phyloP scores from a whole-genome alignment of 2,888 invertebrate genomes.

The Troilus luridus region DNA sequence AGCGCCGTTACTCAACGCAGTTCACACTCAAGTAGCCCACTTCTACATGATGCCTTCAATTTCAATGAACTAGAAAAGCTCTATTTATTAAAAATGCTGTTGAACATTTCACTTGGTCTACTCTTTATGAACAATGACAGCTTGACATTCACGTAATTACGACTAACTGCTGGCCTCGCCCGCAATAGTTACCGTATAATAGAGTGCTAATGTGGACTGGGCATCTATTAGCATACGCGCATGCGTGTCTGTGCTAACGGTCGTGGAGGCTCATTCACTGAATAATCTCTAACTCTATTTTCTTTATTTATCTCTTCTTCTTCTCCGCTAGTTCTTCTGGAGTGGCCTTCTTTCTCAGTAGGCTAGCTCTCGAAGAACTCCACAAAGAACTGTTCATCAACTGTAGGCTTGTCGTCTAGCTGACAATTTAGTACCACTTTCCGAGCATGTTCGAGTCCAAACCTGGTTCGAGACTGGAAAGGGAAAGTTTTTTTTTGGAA shows the following conservation, averaged over 20 bases:
- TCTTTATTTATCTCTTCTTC: slow-evolving; percentile 26
- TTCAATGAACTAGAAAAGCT: too few species aligned
- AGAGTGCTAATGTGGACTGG: neutral
- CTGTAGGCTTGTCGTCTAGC: too few species aligned
- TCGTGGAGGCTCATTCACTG: neutral
- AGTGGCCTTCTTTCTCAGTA: neutral
- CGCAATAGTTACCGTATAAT: neutral
- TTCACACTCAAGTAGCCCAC: too few species aligned
- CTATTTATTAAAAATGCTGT: too few species aligned
- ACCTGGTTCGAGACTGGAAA: too few species aligned
- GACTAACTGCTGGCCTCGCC: neutral
- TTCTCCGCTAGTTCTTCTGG: slow-evolving; percentile 16
- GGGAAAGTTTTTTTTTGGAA: too few species aligned
- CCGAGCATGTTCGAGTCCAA: too few species aligned
- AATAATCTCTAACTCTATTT: slow-evolving; percentile 21
- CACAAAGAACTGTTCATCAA: too few species aligned
- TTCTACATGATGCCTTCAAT: too few species aligned
- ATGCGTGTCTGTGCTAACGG: slow-evolving; percentile 21
- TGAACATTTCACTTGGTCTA: neutral
- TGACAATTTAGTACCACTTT: too few species aligned
- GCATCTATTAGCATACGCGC: slow-evolving; percentile 24
- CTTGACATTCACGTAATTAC: neutral
- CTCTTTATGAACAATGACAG: neutral
- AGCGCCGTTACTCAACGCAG: too few species aligned
- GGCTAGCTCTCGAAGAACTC: neutral